Evolutionary conservation across 2,113 vertebrate genomes (phyloP).

Genomic region (Pagrus major): DNA sequence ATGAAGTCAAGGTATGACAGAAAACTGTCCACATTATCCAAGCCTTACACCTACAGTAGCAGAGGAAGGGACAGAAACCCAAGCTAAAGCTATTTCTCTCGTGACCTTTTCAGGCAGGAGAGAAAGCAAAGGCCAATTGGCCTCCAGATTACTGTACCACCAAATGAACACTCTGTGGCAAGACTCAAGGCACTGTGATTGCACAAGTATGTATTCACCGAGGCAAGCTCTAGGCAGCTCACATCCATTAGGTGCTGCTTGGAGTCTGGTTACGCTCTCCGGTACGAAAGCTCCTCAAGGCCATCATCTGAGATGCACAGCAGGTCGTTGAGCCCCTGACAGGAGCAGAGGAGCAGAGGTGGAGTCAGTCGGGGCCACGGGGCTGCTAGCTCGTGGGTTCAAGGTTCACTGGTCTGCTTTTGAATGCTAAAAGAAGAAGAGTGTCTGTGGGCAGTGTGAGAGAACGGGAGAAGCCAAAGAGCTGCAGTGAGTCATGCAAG

Average conservation of each 20-base stretch:
- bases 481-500: neutral
- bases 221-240: conserved; percentile 53
- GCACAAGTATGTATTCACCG: conserved; percentile 60
- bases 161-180: conserved; percentile 42
- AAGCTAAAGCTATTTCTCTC: conserved; percentile 28
- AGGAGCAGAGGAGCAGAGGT: conserved; percentile 18
- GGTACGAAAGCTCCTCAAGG: conserved; percentile 51
- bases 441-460: neutral
- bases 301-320: conserved; percentile 29
- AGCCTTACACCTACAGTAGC: neutral
- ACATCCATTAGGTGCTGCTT: conserved; percentile 58
- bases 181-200: conserved; percentile 59
- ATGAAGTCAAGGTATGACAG: conserved; percentile 7
- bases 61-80: neutral
- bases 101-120: conserved; percentile 63
- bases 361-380: conserved; percentile 12
- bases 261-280: conserved; percentile 21
- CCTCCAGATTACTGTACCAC: conserved; percentile 50
- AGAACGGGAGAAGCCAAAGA: conserved; percentile 1
- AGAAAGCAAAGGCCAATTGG: conserved; percentile 48
- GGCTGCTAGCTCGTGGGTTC: conserved; percentile 36
- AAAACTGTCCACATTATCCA: conserved; percentile 17
- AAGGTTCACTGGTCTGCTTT: conserved; percentile 44
- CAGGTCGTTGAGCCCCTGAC: conserved; percentile 30
- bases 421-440: conserved; percentile 37